Conservation (phyloP, 2,113 vertebrate species). For the Thunnus maccoyii region DNA sequence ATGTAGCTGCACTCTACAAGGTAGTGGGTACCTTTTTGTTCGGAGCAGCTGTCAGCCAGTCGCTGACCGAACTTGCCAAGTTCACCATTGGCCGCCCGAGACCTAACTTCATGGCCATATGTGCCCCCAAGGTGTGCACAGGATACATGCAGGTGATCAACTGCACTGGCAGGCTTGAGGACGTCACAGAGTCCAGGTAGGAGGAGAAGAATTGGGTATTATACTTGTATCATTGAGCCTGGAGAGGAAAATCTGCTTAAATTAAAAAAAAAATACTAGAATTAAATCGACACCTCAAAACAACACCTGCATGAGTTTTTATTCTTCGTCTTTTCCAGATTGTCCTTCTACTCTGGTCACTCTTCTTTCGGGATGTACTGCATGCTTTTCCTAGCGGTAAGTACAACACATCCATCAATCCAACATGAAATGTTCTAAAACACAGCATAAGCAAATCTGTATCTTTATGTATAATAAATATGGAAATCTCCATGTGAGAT, state of each 20-base stretch:
- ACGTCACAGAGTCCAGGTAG: conserved; percentile 93
- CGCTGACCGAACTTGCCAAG: conserved; percentile 95
- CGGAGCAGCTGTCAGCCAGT: conserved; percentile 89
- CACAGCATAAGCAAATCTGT: background rate
- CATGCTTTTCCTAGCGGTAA: conserved; percentile 96
- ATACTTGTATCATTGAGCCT: background rate
- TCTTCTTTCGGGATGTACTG: conserved; percentile 99
- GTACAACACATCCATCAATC: conserved; percentile 55
- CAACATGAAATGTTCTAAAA: background rate
- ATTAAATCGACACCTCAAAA: rapidly evolving
- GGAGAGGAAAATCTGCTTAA: background rate
- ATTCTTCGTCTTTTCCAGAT: conserved; percentile 77
- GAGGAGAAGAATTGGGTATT: background rate
- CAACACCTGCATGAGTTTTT: background rate
- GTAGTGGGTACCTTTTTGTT: conserved; percentile 92
- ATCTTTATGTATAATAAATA: conserved; percentile 4
- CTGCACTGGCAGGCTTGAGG: conserved; percentile 86
- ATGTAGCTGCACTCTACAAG: conserved; percentile 92
- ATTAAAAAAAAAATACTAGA: background rate
- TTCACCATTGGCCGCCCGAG: conserved; percentile 93
- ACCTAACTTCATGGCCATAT: conserved; percentile 93
- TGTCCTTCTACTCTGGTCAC: conserved; percentile 98
- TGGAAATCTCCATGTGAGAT: conserved; percentile 4
- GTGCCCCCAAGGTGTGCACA: conserved; percentile 88
- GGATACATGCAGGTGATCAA: conserved; percentile 86